Percentiles rank a stretch among this genome's conserved stretches.
These are phyloP conservation scores for Ennomos fuscantarius DNA, from an alignment of 2,888 invertebrate genomes.

Conservation along the genomic window DNA sequence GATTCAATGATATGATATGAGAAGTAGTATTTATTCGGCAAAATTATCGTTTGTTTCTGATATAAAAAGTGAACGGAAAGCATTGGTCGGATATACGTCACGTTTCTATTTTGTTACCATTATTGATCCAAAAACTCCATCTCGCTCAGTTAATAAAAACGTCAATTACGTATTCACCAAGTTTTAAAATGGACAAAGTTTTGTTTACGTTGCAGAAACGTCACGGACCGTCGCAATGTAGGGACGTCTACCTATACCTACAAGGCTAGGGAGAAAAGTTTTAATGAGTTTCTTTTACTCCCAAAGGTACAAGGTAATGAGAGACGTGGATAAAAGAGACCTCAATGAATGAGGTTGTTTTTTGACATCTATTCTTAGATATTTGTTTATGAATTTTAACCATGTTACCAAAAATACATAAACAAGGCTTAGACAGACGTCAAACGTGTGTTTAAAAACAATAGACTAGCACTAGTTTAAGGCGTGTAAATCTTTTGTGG, in stretches of 20 bases:
- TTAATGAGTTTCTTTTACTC: conserved; percentile 61
- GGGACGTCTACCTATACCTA: conserved; percentile 43
- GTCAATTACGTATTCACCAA: conserved; percentile 50
- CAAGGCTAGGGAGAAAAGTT: conserved; percentile 46
- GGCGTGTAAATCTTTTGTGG: too few species aligned
- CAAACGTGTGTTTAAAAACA: too few species aligned
- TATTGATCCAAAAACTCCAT: conserved; percentile 33
- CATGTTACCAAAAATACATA: too few species aligned
- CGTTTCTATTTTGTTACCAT: conserved; percentile 21
- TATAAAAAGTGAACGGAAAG: too few species aligned
- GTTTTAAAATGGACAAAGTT: conserved; percentile 53
- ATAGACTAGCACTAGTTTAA: too few species aligned
- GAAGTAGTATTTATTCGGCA: too few species aligned
- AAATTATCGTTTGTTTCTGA: too few species aligned
- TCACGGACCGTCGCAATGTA: conserved; percentile 37
- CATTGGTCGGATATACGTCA: not conserved
- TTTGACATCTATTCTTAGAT: not conserved
- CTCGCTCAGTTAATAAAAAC: conserved; percentile 43
- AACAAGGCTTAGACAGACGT: too few species aligned
- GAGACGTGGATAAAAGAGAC: conserved; percentile 15
- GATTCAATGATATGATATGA: too few species aligned
- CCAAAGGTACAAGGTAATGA: conserved; percentile 45
- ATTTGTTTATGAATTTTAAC: too few species aligned
- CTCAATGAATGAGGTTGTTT: not conserved
- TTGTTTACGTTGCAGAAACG: conserved; percentile 55